Base-by-base conservation (phyloP, 2,888 invertebrate genomes). In the Opisthograptis luteolata region DNA sequence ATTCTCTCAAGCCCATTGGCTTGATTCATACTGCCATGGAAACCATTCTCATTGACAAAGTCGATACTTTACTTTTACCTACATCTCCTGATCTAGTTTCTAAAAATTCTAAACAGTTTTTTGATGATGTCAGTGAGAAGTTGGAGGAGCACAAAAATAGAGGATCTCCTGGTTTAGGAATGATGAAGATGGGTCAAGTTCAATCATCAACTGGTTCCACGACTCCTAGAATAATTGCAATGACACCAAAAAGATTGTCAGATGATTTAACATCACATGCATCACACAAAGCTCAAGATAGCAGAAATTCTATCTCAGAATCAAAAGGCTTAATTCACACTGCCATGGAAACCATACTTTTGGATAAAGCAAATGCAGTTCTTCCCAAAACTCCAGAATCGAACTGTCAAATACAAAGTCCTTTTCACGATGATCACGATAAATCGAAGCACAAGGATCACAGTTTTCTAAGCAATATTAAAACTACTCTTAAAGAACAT, bases 1-100 rank as follows among this genome's bases (percentile, higher is more conserved):
- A n/a, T n/a, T 58, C 70, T 13, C 62, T 84, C 1, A 88, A 86
- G 59, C 73, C 85, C 0, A 74, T 81, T 1, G 85, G 91, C 5
- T 60, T 92, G 34, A 66, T 92, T 31, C 89, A 90, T 41, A 91
- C 91, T 12, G 93, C 92, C 13, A 89, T 92, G 81, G 90, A 91
- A 67, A 92, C 92, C 28, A 92, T 92, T 47, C 78, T 92, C 6
- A 84, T 92, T 55, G 92, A 93, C 57, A 91, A 86, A 75, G 90
- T 92, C 0, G 91, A 88, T 37, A 79, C 81, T 25, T 58, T 89
- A 27, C 73, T 90, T 41, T 64, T 88, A 55, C 86, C 88, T 1
- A 73, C 88, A 14, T 81, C 85, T 15, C 87, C 89, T 9, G 81
- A 82, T 46, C 70, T 71, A 0, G 43, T 60, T 6, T 67, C 71